Evolutionary conservation across 2,113 vertebrate species (phyloP), one percentile per base, ranked within the genome.

Genomic region (Odontesthes bonariensis): DNA sequence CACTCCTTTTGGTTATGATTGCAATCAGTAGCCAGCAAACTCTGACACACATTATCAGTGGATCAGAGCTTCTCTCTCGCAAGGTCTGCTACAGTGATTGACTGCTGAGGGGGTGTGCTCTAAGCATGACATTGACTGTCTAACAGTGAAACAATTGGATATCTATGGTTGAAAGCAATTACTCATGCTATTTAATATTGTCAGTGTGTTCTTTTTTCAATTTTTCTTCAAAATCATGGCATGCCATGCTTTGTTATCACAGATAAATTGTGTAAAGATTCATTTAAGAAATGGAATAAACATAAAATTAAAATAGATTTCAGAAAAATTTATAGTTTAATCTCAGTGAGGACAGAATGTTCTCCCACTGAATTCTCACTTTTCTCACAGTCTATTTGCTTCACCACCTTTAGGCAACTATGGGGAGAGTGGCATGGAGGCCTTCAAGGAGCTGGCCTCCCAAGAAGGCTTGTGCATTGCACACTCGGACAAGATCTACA

Each of bases 401-500:
- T 49, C 16, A 2, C 62, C 33, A 22, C 42, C 55, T 72, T 40
- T 84, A 99, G 98, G 98, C 74, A 99, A 98, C 92, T 99, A 99
- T 31, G 98, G 98, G 4, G 98, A 99, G 91, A 99, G 98, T 16
- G 98, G 97, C 75, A 99, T 99, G 97, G 98, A 99, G 72, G 97
- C 97, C n/a, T 99, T 99, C 91, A 99, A 98, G 92, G 98, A 99
- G 88, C 74, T 99, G 89, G 98, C 96, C 62, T 95, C 98, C 61
- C 96, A 95, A 88, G 98, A 99, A 77, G 96, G 97, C 31, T 93
- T 99, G 42, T 99, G 98, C 87, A 99, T 99, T 53, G 97, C 98
- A 58, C 97, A 99, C 86, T 98, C 97, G 1, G 98, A 99, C 92
- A 99, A 99, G 90, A 99, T 99, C 94, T 99, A 99, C 93, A 99